phyloP scores from a whole-genome alignment of 2,113 vertebrate species.

The Labeo rohita region DNA sequence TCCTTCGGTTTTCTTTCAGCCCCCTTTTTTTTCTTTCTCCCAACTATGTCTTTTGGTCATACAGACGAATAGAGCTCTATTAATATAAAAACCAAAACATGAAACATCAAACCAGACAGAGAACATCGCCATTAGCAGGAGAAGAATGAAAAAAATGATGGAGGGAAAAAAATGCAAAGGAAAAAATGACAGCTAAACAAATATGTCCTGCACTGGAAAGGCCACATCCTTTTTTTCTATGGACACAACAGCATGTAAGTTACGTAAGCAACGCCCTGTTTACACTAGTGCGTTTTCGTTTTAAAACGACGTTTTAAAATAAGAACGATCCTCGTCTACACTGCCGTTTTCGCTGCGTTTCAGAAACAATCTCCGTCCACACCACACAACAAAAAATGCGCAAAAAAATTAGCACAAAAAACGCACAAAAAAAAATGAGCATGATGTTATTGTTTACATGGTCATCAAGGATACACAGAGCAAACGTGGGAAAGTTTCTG shows the following conservation, averaged over 20 bases:
- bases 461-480: no score
- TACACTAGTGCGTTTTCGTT: no score
- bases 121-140: conserved; percentile 49
- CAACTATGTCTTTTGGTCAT: conserved; percentile 45
- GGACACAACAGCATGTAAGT: neutral
- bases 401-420: no score
- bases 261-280: neutral
- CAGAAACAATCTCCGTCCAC: no score
- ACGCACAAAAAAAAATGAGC: no score
- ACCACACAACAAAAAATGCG: no score
- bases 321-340: no score
- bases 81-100: conserved; percentile 71
- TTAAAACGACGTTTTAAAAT: no score
- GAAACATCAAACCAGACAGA: conserved; percentile 61
- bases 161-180: neutral
- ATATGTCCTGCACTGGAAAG: neutral
- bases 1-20: conserved; percentile 19
- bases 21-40: conserved; percentile 29
- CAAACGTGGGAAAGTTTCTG: no score
- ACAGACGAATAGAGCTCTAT: conserved; percentile 67
- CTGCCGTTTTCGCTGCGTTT: no score
- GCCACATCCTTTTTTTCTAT: neutral
- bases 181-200: neutral
- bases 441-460: no score
- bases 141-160: conserved; percentile 27